phyloP scores from a whole-genome alignment of 2,888 invertebrate species.

The Conomelus anceps region DNA sequence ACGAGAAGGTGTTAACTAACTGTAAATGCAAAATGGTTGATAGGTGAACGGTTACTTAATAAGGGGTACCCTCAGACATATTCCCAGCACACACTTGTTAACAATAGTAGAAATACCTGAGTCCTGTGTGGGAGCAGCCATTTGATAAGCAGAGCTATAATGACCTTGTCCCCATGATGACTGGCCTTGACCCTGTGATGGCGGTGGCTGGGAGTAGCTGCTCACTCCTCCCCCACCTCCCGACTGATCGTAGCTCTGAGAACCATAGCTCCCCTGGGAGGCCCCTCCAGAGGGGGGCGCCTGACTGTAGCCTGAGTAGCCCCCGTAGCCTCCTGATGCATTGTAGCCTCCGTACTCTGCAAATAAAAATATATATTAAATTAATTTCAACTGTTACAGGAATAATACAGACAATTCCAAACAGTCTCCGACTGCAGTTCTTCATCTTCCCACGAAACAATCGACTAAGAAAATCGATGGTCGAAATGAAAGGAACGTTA shows the following conservation, averaged over 20 bases:
- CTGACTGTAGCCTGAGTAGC: constrained; percentile 17
- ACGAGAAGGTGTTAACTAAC: background rate
- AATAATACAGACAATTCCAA: no score
- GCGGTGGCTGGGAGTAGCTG: constrained; percentile 31
- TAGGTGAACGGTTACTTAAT: background rate
- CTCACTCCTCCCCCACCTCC: background rate
- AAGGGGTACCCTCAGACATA: background rate
- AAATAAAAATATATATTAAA: background rate
- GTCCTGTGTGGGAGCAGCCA: background rate
- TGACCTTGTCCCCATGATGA: constrained; percentile 20
- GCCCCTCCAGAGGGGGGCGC: constrained; percentile 18
- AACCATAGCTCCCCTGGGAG: constrained; percentile 19
- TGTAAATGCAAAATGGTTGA: background rate
- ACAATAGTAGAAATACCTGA: background rate
- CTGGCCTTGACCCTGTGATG: constrained; percentile 20
- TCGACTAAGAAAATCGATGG: no score
- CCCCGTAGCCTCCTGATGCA: background rate
- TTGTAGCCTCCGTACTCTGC: background rate
- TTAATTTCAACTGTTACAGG: no score
- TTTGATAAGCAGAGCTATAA: background rate
- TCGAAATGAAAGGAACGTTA: no score
- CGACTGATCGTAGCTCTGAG: constrained; percentile 28
- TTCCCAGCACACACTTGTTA: background rate
- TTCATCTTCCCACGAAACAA: no score
- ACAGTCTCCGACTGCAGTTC: no score